A percentile compares a stretch with the other conserved stretches of the same genome.
Conservation (phyloP, 2,113 vertebrate species). For the Semnornis frantzii region DNA sequence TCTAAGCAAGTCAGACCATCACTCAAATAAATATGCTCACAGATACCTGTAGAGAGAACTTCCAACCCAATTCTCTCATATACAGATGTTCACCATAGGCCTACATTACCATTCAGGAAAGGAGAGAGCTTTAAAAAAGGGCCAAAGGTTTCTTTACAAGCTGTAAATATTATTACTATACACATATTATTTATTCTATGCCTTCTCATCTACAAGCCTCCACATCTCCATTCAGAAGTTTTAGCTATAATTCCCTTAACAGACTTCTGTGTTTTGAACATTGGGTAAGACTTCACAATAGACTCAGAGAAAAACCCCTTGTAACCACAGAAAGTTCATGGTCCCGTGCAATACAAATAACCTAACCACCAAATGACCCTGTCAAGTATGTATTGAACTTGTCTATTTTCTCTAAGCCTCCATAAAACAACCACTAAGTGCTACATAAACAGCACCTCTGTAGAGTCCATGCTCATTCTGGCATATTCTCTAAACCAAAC, state of each 20-base stretch:
- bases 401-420: background rate
- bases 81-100: background rate
- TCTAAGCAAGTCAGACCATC: background rate
- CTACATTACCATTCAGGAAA: background rate
- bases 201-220: background rate
- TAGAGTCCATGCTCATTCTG: background rate
- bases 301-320: background rate
- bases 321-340: background rate
- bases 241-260: background rate
- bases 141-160: background rate
- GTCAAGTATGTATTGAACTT: background rate
- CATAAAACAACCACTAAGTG: background rate
- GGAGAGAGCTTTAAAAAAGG: background rate
- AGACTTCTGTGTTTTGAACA: background rate
- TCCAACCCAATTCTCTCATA: background rate
- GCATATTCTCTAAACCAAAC: accelerated
- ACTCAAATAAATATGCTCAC: background rate
- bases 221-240: background rate
- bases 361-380: background rate
- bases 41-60: background rate
- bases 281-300: background rate
- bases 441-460: background rate
- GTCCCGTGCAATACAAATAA: background rate
- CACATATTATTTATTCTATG: too few species aligned
- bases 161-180: background rate